Conservation (phyloP, 2,888 invertebrate species). For the Apamea anceps region DNA sequence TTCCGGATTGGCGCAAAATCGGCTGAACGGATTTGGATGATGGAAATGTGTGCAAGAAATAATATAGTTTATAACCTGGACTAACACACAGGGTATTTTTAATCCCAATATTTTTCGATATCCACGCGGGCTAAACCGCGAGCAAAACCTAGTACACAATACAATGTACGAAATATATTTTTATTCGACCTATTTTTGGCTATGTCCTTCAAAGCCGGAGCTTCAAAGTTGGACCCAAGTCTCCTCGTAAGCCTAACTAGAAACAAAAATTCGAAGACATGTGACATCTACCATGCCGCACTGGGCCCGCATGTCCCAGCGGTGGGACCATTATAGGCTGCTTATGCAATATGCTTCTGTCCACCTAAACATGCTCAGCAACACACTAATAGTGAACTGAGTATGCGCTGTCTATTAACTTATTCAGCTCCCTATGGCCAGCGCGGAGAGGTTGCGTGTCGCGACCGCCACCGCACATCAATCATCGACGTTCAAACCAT, state of each 20-base stretch:
- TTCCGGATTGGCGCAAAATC: neutral
- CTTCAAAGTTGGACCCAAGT: too few relatives aligned
- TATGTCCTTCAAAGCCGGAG: neutral
- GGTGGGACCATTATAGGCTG: too few relatives aligned
- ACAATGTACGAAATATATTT: neutral
- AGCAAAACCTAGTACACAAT: neutral
- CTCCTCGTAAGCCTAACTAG: too few relatives aligned
- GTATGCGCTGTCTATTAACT: neutral
- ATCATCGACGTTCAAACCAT: conserved; percentile 58
- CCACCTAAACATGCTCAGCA: neutral
- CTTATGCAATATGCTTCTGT: neutral
- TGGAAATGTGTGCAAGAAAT: neutral
- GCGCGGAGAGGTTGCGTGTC: conserved; percentile 49
- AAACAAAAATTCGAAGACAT: too few relatives aligned
- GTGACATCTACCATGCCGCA: too few relatives aligned
- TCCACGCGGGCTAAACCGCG: neutral
- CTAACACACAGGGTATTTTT: neutral
- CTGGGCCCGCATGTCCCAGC: too few relatives aligned
- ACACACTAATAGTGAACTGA: neutral
- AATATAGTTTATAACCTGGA: neutral
- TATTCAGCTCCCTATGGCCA: conserved; percentile 19
- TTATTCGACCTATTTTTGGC: neutral
- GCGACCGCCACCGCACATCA: conserved; percentile 61
- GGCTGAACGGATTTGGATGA: neutral
- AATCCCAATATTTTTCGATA: neutral